Evolutionary conservation across 2,888 invertebrate species (phyloP).

Genomic region (Xestobium rufovillosum): DNA sequence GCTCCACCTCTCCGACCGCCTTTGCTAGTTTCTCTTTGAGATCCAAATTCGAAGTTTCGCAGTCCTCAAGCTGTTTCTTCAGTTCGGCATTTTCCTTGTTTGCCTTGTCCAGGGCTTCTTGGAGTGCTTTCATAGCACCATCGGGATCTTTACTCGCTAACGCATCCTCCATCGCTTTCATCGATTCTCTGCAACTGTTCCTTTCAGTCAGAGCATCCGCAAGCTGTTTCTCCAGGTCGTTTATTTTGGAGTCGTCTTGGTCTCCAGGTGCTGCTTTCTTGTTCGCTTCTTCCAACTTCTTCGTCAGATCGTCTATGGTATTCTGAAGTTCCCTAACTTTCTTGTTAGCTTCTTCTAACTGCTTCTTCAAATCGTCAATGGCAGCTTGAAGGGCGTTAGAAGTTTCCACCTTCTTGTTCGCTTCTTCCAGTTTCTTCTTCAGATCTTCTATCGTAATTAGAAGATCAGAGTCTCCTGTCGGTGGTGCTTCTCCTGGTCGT

Average conservation of each 20-base stretch:
- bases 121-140: constrained; percentile 1
- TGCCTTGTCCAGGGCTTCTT: not conserved
- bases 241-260: no score
- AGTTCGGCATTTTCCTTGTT: not conserved
- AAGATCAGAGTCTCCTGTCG: constrained; percentile 21
- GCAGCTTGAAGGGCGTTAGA: no score
- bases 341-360: constrained; percentile 15
- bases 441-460: constrained; percentile 25
- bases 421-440: constrained; percentile 26
- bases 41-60: not conserved
- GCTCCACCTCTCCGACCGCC: not conserved
- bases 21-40: not conserved
- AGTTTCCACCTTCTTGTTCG: no score
- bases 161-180: not conserved
- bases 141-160: constrained; percentile 8
- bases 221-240: constrained; percentile 25
- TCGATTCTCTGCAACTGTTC: no score
- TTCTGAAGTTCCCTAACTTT: constrained; percentile 22
- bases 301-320: constrained; percentile 26
- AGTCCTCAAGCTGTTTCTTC: not conserved
- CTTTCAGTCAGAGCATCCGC: no score
- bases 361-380: no score
- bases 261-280: no score
- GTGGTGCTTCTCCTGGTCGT: constrained; percentile 17
- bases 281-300: constrained; percentile 25